Base-by-base conservation (phyloP, 2,888 invertebrate genomes). In the Octodonta nipae region DNA sequence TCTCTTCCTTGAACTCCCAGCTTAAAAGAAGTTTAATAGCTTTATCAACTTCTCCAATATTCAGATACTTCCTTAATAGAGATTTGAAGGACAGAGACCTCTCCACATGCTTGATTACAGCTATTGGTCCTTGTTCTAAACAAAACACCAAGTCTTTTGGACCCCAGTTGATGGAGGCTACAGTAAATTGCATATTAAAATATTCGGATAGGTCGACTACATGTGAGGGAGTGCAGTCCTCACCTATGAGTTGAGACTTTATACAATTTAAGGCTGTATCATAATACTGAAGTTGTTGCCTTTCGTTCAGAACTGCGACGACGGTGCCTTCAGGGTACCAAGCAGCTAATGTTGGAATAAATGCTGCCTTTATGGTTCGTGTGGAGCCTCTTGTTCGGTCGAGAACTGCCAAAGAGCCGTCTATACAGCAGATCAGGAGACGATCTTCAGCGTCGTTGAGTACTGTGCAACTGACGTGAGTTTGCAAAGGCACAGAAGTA, bases 401-500 rank as follows among this genome's bases (percentile, higher is more conserved):
- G 47, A 85, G 73, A 13, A 91, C 63, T 24, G 81, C 82, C 38
- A 92, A 61, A 3, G 85, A 78, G 4, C 84, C 83, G 63, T 91
- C 88, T 29, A 84, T 80, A 51, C 88, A 88, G 5, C 86, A 85
- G 26, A 85, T 60, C 14, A 89, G 63, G 5, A 91, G 62, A 34
- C 55, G 50, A 47, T 79, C 76, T 48, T 78, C 74, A 57, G 80
- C 80, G 51, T 78, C 74, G 50, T 77, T 81, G 50, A 80, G 70
- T 50, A 68, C 61, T 61, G 74, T 61, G 52, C 74, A 75, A 46
- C 77, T 66, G 41, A 80, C 71, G 58, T 77, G 74, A 8, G 78
- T 77, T 54, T 77, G 78, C 48, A 75, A 65, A 41, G 73, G 73
- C 48, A 83, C 75, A 1, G 78, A 75, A 14, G 75, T 75, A 3